Base-by-base conservation (phyloP, 2,888 invertebrate genomes). In the Macaria liturata region DNA sequence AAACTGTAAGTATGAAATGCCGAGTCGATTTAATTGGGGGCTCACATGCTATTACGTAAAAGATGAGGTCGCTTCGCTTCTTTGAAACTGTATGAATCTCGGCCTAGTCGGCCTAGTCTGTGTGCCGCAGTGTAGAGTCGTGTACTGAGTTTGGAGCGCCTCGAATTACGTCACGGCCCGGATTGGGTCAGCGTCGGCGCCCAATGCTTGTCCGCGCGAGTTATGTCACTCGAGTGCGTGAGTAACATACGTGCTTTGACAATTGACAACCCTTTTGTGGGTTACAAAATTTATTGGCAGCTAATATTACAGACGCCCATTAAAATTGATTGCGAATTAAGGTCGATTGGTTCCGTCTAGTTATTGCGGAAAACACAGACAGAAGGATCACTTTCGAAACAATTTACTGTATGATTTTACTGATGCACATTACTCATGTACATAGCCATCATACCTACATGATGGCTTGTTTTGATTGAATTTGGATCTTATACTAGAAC, bases 141-240 rank as follows among this genome's bases (percentile, higher is more conserved):
- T 20, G 20, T 20, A 20, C 20, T 20, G 20, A 20, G 20, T 20
- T 69, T 67, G 72, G 67, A 73, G 71, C 66, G 61, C 48, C 66
- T 71, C 60, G 62, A 67, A 69, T 82, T 84, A 84, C 84, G 77
- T 83, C 83, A 86, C 72, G 69, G 70, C 71, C 67, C 74, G 72
- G 84, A 85, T 88, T 86, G 84, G 88, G 88, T 88, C 89, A 88
- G 70, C 73, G 71, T 67, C 72, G 71, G 70, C 78, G 76, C 76
- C 73, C 71, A 77, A 20, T 73, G 71, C 72, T 69, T 77, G 78
- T 79, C 79, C 81, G 82, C 77, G 74, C 80, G 74, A 70, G 78
- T 88, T 88, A 88, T 86, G 86, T 88, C 88, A 88, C 75, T 76
- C 78, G 69, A 66, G 73, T 75, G 74, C 70, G 75, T 76, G 72